Base-by-base conservation (phyloP, 2,888 invertebrate species). In the Cheilosia soror region DNA sequence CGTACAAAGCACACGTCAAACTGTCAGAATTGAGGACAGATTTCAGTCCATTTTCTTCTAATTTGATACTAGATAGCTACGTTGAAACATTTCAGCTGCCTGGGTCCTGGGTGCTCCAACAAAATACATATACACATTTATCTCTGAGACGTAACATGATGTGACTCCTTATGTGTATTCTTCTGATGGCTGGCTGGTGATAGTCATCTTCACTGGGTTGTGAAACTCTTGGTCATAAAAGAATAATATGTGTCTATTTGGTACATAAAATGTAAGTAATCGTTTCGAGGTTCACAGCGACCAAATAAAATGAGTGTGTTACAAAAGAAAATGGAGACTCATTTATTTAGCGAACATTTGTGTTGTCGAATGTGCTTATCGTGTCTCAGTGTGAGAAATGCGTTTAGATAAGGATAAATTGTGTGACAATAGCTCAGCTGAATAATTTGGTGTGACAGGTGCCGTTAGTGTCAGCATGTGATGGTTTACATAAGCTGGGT, bases 241-340 rank as follows among this genome's bases (percentile, higher is more conserved):
- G 55, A 55, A 55, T 55, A 55, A 55, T 55, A 55, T 31, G 31
- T 55, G 55, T 33, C 31, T 33, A 31, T 55, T 31, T 55, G 4
- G n/a, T 13, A 55, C 55, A 55, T 55, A 55, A 55, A 55, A 7
- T 29, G 55, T 55, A 55, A 55, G 55, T 55, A 29, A 55, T 55
- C 31, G 31, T 31, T 55, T 31, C 31, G 7, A 31, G 29, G 53
- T 53, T 53, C 27, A 51, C 29, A 29, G 13, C 9, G 27, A n/a
- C n/a, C 13, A 5, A 53, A 29, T 11, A 11, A 27, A 29, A 27
- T 33, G 55, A 55, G 55, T 55, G 15, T n/a, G 55, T 55, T 53
- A 15, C 31, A 53, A 53, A 53, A 29, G 15, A 55, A 31, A 55
- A 55, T 31, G 15, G 31, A 29, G 55, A 15, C 55, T 55, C 55